Base-by-base conservation (phyloP, 2,888 invertebrate species). In the Drosophila atroscutellata region DNA sequence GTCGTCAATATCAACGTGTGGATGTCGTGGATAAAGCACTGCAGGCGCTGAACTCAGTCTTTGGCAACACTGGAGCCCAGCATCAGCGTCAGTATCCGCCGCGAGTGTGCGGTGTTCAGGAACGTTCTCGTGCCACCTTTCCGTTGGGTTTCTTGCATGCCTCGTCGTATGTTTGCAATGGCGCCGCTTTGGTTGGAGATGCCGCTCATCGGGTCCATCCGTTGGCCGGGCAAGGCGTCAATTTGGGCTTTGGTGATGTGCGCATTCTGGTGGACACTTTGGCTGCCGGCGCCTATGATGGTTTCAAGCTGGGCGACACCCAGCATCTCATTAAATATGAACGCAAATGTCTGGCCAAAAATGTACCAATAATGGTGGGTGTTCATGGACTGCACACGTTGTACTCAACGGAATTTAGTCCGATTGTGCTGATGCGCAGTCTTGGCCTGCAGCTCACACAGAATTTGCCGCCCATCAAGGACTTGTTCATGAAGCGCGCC, bases 151-250 rank as follows among this genome's bases (percentile, higher is more conserved):
- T 99, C 87, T 96, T 98, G 0, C 99, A 99, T 92, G 96, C 98
- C 51, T 95, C 96, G 0, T 95, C 96, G 83, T 99, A 99, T 92
- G 95, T 97, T 0, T 94, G 94, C n/a, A 94, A 95, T 6, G 95
- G 98, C 7, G 96, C 97, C 8, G 98, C 95, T 18, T 94, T 99
- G 1, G 95, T 99, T 55, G 99, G 99, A 0, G 98, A 98, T 93
- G 97, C 98, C 49, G 96, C 97, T 0, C 97, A 99, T 93, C 94
- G 98, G 78, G 95, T 99, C 26, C 99, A 99, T 93, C 99, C 99
- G 0, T 92, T 99, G 79, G 99, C 99, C 42, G 99, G 99, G 0
- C 99, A 99, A 93, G 99, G 99, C 9, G 98, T 99, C 0, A 99
- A 99, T 94, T 94, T 99, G 51, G 99, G 99, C 2, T 98, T 99